Percentiles rank a stretch among this genome's conserved stretches.
Conservation (phyloP, 2,797 vertebrate genomes). For the Rhabdophis nuchalis region DNA sequence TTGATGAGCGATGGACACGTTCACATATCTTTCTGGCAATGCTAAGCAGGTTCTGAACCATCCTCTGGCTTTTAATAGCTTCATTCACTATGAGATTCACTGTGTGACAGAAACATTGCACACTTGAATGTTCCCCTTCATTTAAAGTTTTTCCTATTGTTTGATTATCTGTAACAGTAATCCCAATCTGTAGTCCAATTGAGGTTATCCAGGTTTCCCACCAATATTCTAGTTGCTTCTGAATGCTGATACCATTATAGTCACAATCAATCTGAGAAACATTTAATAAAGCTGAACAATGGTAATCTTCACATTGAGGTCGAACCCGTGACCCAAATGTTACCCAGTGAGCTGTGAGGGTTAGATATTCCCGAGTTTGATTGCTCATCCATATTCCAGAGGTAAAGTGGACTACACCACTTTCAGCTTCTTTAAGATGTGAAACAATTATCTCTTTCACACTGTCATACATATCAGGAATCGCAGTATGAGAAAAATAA, state of each 20-base stretch:
- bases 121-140: conserved; percentile 82
- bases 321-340: conserved; percentile 85
- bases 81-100: conserved; percentile 90
- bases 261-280: conserved; percentile 92
- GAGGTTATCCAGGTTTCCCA: conserved; percentile 96
- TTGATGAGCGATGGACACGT: conserved; percentile 87
- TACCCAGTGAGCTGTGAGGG: conserved; percentile 95
- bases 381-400: conserved; percentile 94
- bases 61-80: conserved; percentile 97
- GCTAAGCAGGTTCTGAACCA: conserved; percentile 96
- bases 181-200: conserved; percentile 87
- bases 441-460: conserved; percentile 88
- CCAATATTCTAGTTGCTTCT: conserved; percentile 92
- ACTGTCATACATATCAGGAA: conserved; percentile 93
- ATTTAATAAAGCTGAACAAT: conserved; percentile 90
- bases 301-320: conserved; percentile 89
- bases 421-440: conserved; percentile 91
- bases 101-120: conserved; percentile 93
- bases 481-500: conserved; percentile 94
- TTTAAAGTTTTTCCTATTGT: conserved; percentile 84
- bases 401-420: conserved; percentile 92
- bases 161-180: conserved; percentile 90
- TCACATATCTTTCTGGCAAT: conserved; percentile 93
- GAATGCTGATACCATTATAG: conserved; percentile 85
- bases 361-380: conserved; percentile 94